phyloP scores from a whole-genome alignment of 2,113 vertebrate genomes.

The Geothlypis trichas region DNA sequence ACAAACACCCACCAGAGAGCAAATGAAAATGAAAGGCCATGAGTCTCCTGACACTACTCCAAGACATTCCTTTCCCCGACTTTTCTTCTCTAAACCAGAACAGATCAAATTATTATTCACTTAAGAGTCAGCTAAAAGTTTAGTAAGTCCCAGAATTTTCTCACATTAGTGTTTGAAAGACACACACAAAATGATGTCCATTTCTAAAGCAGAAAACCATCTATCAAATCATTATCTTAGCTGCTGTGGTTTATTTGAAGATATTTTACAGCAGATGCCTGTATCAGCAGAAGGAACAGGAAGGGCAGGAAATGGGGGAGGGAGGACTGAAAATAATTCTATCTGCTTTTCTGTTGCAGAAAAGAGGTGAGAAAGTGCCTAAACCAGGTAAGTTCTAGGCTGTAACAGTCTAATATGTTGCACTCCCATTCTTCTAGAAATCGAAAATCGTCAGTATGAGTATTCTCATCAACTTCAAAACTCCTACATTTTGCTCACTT shows the following conservation, averaged over 20 bases:
- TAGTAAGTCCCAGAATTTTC: neutral
- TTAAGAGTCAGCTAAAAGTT: neutral
- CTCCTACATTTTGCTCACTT: neutral
- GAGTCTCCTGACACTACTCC: neutral
- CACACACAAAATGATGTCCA: neutral
- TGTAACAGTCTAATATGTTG: neutral
- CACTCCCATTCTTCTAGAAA: neutral
- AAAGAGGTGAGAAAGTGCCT: neutral
- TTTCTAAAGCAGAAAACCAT: neutral
- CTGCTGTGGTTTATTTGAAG: neutral
- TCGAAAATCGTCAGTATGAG: neutral
- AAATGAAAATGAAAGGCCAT: neutral
- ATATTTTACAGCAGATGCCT: neutral
- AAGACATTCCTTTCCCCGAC: rapidly evolving
- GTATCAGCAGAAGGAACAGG: neutral
- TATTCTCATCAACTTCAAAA: neutral
- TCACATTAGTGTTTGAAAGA: neutral
- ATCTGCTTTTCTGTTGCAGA: rapidly evolving
- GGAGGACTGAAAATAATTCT: neutral
- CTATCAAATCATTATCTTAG: neutral
- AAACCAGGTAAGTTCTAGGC: neutral
- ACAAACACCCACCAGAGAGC: neutral
- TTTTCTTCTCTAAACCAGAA: neutral
- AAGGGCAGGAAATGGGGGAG: neutral
- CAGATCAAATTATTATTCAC: neutral